phyloP scores from a whole-genome alignment of 2,797 vertebrate species.

The Pristis pectinata region DNA sequence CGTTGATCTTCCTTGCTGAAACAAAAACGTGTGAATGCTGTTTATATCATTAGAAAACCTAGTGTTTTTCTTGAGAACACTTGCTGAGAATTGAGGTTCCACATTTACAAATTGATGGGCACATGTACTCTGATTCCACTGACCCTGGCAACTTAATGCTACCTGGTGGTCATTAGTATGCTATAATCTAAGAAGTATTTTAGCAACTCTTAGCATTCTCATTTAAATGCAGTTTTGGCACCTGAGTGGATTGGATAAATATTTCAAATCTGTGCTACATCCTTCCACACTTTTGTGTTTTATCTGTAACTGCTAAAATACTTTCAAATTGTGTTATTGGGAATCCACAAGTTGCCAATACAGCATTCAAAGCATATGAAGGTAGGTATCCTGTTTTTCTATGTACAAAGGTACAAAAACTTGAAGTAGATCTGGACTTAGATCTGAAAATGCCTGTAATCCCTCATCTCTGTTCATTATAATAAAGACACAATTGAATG shows the following conservation, averaged over 20 bases:
- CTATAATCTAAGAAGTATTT: slow-evolving; percentile 4
- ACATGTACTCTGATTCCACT: slow-evolving; percentile 28
- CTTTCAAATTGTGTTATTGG: neutral
- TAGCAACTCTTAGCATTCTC: slow-evolving; percentile 24
- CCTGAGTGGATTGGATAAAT: slow-evolving; percentile 19
- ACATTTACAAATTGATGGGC: neutral
- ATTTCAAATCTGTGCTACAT: slow-evolving; percentile 12
- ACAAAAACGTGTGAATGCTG: neutral
- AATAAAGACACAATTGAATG: neutral
- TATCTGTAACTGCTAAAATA: neutral
- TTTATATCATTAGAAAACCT: neutral
- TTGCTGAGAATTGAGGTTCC: neutral
- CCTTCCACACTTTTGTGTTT: neutral
- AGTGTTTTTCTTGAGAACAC: neutral
- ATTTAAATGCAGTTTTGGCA: slow-evolving; percentile 29
- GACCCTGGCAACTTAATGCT: slow-evolving; percentile 34
- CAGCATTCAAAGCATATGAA: neutral
- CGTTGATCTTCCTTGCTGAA: neutral
- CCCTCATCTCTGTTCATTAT: neutral
- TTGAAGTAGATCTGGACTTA: neutral
- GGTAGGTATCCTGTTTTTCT: slow-evolving; percentile 33
- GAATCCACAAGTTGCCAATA: slow-evolving; percentile 27
- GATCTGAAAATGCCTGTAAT: neutral
- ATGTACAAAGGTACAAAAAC: slow-evolving; percentile 12
- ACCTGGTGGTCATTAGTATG: slow-evolving; percentile 4